These are phyloP conservation scores for Ostrea denselamellosa DNA, from an alignment of 1,140 invertebrate species.

Conservation along the genomic window DNA sequence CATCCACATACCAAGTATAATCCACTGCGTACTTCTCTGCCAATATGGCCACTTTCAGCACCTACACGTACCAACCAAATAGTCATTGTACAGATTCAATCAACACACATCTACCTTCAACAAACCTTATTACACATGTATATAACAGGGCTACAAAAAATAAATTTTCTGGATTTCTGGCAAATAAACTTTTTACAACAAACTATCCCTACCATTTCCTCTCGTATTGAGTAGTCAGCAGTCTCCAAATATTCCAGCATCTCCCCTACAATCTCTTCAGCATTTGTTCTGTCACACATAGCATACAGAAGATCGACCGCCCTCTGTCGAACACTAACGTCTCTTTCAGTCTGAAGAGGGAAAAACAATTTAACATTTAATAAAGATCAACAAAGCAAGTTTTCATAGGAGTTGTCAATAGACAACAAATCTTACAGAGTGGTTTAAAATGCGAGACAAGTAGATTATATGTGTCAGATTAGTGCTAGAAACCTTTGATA, in stretches of 20 bases:
- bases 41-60: conserved; percentile 99
- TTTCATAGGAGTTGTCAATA: no score
- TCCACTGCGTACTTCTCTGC: conserved; percentile 99
- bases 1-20: conserved; percentile 99
- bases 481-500: no score
- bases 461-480: no score
- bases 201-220: conserved; percentile 92
- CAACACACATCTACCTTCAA: neutral
- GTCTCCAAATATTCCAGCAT: conserved; percentile 99
- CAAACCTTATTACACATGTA: neutral
- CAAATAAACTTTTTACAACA: neutral
- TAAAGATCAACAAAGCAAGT: no score
- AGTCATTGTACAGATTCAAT: neutral
- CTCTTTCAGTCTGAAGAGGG: conserved; percentile 91
- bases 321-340: conserved; percentile 98
- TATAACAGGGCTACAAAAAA: no score
- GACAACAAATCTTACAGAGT: no score
- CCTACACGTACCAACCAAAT: conserved; percentile 74
- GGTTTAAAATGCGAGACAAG: no score
- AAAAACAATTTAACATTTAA: neutral
- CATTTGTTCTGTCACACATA: conserved; percentile 99
- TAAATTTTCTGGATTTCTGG: neutral
- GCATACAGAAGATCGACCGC: conserved; percentile 99
- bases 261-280: conserved; percentile 99
- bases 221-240: conserved; percentile 99